phyloP scores from a whole-genome alignment of 1,140 invertebrate species.

The Pachyrhynchus sulphureomaculatus region DNA sequence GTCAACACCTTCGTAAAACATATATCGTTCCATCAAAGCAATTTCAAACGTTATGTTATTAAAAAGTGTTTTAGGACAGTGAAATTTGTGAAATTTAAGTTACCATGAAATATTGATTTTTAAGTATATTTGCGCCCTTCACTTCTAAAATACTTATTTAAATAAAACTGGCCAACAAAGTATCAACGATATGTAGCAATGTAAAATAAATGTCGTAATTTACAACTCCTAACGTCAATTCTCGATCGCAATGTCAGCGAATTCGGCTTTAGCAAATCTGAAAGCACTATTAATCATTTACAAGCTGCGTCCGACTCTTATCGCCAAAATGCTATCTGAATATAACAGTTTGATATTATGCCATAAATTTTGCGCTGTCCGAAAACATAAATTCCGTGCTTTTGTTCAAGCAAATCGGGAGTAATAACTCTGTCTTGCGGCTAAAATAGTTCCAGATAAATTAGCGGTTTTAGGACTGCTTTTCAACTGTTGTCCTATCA shows the following conservation, averaged over 20 bases:
- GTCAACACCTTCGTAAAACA: too few relatives aligned
- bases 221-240: constrained; percentile 8
- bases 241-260: constrained; percentile 25
- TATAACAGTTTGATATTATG: constrained; percentile 35
- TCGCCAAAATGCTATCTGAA: constrained; percentile 33
- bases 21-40: too few relatives aligned
- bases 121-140: too few relatives aligned
- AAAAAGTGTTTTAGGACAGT: too few relatives aligned
- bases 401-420: constrained; percentile 15
- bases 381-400: constrained; percentile 25
- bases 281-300: constrained; percentile 34
- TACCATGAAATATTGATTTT: too few relatives aligned
- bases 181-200: too few relatives aligned
- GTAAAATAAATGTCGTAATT: too few relatives aligned
- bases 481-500: not conserved
- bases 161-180: too few relatives aligned
- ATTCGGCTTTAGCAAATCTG: constrained; percentile 26
- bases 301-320: constrained; percentile 32
- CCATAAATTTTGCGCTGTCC: constrained; percentile 28
- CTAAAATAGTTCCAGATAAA: constrained; percentile 2
- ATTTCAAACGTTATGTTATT: too few relatives aligned
- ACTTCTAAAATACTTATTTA: too few relatives aligned
- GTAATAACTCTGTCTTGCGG: constrained; percentile 13
- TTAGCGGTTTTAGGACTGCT: not conserved
- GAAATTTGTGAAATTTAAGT: too few relatives aligned